A percentile compares a stretch with the other conserved stretches of the same genome.
Evolutionary conservation across 2,113 vertebrate species (phyloP).

Genomic region (Aegypius monachus): DNA sequence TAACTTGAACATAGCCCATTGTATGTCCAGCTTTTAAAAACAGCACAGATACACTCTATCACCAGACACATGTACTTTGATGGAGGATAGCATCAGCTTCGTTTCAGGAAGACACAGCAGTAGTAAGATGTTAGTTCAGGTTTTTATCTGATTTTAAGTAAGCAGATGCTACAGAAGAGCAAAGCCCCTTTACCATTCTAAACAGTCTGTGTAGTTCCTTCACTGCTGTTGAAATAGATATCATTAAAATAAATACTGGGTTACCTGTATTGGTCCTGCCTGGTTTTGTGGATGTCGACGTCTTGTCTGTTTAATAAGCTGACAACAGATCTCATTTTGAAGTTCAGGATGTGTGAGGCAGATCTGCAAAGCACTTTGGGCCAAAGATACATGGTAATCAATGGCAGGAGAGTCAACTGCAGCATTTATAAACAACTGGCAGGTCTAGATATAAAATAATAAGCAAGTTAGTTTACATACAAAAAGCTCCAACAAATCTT

Average conservation of each 20-base stretch:
- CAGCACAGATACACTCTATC: background rate
- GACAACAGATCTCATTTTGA: slow-evolving; percentile 96
- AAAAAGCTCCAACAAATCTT: background rate
- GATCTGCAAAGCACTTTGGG: slow-evolving; percentile 94
- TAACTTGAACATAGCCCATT: background rate
- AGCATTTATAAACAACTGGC: slow-evolving; percentile 97
- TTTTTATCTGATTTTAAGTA: background rate
- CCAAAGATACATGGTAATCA: slow-evolving; percentile 96
- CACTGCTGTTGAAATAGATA: background rate
- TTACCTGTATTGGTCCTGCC: slow-evolving; percentile 89
- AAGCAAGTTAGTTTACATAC: background rate
- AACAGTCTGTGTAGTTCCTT: background rate
- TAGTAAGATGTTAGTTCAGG: background rate
- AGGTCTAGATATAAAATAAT: slow-evolving; percentile 80
- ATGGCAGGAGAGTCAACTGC: slow-evolving; percentile 94
- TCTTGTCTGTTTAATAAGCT: slow-evolving; percentile 94
- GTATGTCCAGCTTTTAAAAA: background rate
- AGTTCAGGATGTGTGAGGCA: slow-evolving; percentile 94
- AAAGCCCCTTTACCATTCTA: background rate
- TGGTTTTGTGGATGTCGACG: slow-evolving; percentile 84
- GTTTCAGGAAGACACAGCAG: background rate
- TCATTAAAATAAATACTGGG: background rate
- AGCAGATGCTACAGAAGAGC: background rate
- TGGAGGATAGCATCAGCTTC: background rate
- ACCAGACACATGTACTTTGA: background rate